phyloP scores from a whole-genome alignment of 1,140 invertebrate genomes.

The Trigoniulus corallinus region DNA sequence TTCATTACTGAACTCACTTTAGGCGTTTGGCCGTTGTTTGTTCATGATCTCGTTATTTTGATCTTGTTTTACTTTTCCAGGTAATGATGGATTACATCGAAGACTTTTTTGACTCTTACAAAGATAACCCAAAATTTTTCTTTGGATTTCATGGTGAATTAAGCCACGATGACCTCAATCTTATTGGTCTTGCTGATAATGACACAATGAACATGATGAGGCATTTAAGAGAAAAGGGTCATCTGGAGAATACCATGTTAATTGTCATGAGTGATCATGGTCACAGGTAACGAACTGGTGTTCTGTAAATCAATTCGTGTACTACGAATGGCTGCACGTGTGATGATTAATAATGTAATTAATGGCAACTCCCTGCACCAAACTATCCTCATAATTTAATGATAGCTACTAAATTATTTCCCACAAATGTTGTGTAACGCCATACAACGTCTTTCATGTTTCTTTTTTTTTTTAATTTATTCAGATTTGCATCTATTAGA shows the following conservation, averaged over 20 bases:
- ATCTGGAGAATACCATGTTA: constrained; percentile 58
- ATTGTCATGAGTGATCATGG: constrained; percentile 81
- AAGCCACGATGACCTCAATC: constrained; percentile 71
- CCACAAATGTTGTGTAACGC: too few relatives aligned
- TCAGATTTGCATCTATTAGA: constrained; percentile 51
- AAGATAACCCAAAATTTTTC: constrained; percentile 52
- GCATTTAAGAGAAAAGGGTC: constrained; percentile 37
- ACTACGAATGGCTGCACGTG: not conserved
- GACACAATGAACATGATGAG: constrained; percentile 38
- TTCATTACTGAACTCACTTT: not conserved
- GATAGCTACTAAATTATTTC: too few relatives aligned
- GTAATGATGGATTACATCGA: constrained; percentile 46
- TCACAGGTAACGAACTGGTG: constrained; percentile 37
- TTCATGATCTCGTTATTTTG: not conserved
- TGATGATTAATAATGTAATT: too few relatives aligned
- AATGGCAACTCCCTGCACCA: too few relatives aligned
- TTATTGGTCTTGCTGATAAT: constrained; percentile 53
- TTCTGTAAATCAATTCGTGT: not conserved
- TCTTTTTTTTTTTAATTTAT: constrained; percentile 7
- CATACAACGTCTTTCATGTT: too few relatives aligned
- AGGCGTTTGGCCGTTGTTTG: not conserved
- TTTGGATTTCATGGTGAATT: constrained; percentile 78
- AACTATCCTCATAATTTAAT: too few relatives aligned
- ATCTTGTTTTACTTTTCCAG: too few relatives aligned
- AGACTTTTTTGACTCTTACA: constrained; percentile 40